These are phyloP conservation scores for Procavia capensis DNA, from an alignment of 2,113 vertebrate species.

Conservation along the genomic window DNA sequence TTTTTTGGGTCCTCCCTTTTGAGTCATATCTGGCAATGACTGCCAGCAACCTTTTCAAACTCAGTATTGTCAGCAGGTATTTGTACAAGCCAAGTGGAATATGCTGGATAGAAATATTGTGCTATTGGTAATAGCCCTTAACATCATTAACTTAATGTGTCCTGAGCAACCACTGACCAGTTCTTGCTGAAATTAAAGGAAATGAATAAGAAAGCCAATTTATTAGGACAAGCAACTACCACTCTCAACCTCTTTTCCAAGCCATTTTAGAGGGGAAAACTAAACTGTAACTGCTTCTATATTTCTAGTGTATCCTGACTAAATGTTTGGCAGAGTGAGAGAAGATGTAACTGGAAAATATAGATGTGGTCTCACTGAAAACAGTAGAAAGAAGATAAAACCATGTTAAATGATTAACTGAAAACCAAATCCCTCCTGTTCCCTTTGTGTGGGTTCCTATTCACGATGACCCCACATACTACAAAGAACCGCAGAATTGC, in stretches of 20 bases:
- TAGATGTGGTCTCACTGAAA: not conserved
- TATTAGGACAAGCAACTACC: not conserved
- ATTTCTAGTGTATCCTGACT: slow-evolving; percentile 1
- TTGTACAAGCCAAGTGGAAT: not conserved
- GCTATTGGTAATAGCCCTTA: not conserved
- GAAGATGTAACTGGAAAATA: slow-evolving; percentile 13
- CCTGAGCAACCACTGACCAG: not conserved
- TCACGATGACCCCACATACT: not conserved
- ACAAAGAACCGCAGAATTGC: not conserved
- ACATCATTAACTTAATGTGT: not conserved
- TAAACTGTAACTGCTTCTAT: not conserved
- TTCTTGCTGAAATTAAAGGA: not conserved
- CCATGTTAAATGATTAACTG: not conserved
- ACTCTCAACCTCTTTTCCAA: not conserved
- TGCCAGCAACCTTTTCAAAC: not conserved
- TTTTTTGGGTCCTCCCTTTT: not conserved
- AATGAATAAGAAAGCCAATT: not conserved
- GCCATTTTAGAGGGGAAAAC: not conserved
- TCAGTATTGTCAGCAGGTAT: not conserved
- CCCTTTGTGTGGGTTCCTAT: not conserved
- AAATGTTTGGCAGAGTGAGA: not conserved
- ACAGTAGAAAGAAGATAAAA: not conserved
- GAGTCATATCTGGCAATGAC: not conserved
- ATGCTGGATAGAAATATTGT: not conserved
- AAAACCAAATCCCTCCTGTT: not conserved